Base-by-base conservation (phyloP, 2,797 vertebrate species). In the Myotis myotis region DNA sequence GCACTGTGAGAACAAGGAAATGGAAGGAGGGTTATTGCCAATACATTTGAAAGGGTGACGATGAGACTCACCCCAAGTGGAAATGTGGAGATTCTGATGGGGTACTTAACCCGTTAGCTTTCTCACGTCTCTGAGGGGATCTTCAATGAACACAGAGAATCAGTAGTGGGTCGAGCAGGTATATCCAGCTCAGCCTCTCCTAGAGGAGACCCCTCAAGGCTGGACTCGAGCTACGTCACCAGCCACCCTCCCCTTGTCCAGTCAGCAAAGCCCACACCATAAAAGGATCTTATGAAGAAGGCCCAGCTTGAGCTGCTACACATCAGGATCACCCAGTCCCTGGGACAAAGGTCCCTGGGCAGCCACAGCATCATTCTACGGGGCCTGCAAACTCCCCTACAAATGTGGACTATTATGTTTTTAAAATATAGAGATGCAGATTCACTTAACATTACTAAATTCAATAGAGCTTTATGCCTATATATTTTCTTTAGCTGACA, bases 71-170 rank as follows among this genome's bases (percentile, higher is more conserved):
- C 78, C 83, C 95, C 95, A 97, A 87, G 94, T 97, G 92, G 74
- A 95, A 97, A 84, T 93, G 89, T 93, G 93, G 97, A 97, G 97
- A 83, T n/a, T 97, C 94, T 96, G 96, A 96, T 15, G 97, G 96
- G 88, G 96, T 38, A 55, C 72, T 95, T 94, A 97, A 95, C 84
- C 95, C 97, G 62, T 94, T 97, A 94, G 10, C 93, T 94, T 96
- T 97, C 76, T 87, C 95, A 12, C 97, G 97, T 89, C 96, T 97
- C 96, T 97, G 93, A 25, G 89, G 96, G 51, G 97, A 97, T 96
- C 97, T 97, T 97, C 92, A 97, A 97, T 11, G 83, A 93, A 97
- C 71, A 96, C 88, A 96, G 62, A 97, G 66, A 96, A 92, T 95
- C 93, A 96, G 78, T 28, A 92, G 83, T 6, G 62, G 79, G 81